phyloP scores from a whole-genome alignment of 2,113 vertebrate species.

The Anolis sagrei region DNA sequence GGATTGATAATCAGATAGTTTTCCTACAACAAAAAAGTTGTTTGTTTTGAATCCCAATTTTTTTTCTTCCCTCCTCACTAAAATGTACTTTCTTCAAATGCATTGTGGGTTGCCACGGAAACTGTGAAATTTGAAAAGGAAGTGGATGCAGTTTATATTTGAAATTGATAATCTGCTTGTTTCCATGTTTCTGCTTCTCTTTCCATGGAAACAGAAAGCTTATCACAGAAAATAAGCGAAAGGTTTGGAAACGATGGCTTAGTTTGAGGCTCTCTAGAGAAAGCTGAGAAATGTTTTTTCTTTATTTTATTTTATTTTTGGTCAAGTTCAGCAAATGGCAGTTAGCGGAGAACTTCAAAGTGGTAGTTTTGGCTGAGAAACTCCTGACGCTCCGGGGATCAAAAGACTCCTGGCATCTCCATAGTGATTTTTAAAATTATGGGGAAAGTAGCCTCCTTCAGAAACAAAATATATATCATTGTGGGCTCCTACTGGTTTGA shows the following conservation, averaged over 20 bases:
- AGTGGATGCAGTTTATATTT: constrained; percentile 38
- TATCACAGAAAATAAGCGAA: constrained; percentile 26
- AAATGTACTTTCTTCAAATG: constrained; percentile 43
- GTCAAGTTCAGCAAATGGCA: neutral
- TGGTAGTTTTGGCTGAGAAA: neutral
- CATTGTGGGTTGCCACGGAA: constrained; percentile 61
- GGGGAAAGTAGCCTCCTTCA: neutral
- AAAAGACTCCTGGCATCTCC: constrained; percentile 6
- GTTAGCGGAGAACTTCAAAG: neutral
- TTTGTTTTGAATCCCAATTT: constrained; percentile 27
- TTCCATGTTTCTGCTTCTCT: constrained; percentile 49
- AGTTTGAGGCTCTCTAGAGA: constrained; percentile 5
- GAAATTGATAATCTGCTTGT: constrained; percentile 51
- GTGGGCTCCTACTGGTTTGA: neutral
- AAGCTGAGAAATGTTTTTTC: neutral
- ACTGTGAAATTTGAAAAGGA: constrained; percentile 37
- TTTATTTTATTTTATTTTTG: neutral
- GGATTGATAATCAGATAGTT: neutral
- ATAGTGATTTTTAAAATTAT: constrained; percentile 14
- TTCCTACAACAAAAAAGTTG: neutral
- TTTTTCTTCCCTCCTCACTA: neutral
- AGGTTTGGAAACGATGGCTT: constrained; percentile 21
- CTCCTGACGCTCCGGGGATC: neutral
- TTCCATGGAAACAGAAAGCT: constrained; percentile 45
- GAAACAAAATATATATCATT: neutral